Conservation (phyloP, 2,113 vertebrate species). For the Acanthochromis polyacanthus region DNA sequence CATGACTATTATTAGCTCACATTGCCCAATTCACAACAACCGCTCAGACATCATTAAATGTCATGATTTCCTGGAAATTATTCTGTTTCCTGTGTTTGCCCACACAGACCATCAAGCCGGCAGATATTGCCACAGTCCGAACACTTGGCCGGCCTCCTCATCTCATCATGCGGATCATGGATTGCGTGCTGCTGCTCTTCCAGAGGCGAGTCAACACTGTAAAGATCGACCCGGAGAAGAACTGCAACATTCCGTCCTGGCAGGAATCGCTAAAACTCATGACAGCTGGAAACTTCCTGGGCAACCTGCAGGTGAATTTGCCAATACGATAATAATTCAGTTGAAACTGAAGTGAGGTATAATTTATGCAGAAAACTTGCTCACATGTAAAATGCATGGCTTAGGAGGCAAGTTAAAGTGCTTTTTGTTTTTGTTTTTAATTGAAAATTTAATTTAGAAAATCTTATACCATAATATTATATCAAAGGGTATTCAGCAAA, state of each 20-base stretch:
- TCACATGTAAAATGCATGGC: background rate
- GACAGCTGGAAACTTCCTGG: constrained; percentile 96
- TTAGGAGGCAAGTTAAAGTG: no score
- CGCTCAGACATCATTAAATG: no score
- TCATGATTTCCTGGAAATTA: no score
- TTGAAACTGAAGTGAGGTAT: background rate
- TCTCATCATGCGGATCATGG: constrained; percentile 99
- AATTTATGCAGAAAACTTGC: background rate
- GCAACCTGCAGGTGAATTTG: constrained; percentile 90
- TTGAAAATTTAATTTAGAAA: background rate
- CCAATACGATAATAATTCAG: background rate
- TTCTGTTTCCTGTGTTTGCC: constrained; percentile 5
- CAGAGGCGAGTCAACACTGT: constrained; percentile 89
- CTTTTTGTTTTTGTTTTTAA: no score
- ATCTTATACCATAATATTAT: background rate
- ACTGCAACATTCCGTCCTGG: constrained; percentile 91
- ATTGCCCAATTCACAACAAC: no score
- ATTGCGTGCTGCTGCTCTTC: constrained; percentile 95
- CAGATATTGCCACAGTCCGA: constrained; percentile 95
- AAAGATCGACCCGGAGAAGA: constrained; percentile 89
- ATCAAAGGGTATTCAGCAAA: background rate
- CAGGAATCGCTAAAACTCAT: constrained; percentile 97
- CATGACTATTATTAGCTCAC: no score
- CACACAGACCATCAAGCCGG: constrained; percentile 93
- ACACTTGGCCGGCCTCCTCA: constrained; percentile 94